phyloP scores from a whole-genome alignment of 2,797 vertebrate species.

The Parambassis ranga region DNA sequence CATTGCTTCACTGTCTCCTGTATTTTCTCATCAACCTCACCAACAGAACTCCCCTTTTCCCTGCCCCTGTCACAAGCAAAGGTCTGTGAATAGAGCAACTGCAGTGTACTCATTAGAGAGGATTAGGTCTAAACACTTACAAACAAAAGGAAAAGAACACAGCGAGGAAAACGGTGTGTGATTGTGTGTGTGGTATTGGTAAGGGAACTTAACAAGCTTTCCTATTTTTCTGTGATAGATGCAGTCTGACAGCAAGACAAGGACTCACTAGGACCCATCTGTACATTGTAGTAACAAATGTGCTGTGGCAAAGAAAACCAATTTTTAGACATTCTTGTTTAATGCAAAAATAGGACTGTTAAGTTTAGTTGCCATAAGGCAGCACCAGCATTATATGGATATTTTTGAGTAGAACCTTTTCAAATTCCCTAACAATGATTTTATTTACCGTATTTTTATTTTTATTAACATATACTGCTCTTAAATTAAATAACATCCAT shows the following conservation, averaged over 20 bases:
- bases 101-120: slow-evolving; percentile 61
- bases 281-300: background rate
- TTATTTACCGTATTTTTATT: too few species aligned
- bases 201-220: slow-evolving; percentile 11
- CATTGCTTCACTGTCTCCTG: background rate
- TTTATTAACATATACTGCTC: too few species aligned
- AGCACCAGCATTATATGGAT: background rate
- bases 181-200: background rate
- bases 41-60: background rate
- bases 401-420: too few species aligned
- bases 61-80: slow-evolving; percentile 15
- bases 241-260: slow-evolving; percentile 37
- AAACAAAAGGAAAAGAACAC: slow-evolving; percentile 44
- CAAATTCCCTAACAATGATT: too few species aligned
- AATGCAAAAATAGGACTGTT: background rate
- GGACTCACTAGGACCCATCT: slow-evolving; percentile 17
- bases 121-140: slow-evolving; percentile 54
- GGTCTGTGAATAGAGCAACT: slow-evolving; percentile 38
- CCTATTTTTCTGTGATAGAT: slow-evolving; percentile 28
- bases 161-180: slow-evolving; percentile 2
- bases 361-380: background rate
- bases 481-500: too few species aligned
- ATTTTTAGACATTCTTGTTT: background rate
- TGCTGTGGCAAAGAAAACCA: background rate
- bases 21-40: background rate